phyloP scores from a whole-genome alignment of 2,797 vertebrate species.

The Taenioides sp. region DNA sequence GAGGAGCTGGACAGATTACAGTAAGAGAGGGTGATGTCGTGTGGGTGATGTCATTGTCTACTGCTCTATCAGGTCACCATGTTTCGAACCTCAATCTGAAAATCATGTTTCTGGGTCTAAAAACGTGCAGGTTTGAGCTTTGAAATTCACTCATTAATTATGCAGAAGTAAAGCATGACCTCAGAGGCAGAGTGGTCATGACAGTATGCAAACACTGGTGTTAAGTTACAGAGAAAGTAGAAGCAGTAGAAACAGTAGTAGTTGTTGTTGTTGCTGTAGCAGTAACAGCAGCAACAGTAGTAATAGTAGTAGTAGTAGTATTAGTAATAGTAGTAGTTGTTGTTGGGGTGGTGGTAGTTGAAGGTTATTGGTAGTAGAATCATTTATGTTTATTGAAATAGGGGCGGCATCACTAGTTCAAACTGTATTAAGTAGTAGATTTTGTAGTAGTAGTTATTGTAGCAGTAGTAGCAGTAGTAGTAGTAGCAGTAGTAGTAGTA shows the following conservation, averaged over 20 bases:
- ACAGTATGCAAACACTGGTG: too few relatives aligned
- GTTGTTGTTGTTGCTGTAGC: not conserved
- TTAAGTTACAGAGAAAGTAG: too few relatives aligned
- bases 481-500: not conserved
- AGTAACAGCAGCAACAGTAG: not conserved
- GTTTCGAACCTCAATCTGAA: not conserved
- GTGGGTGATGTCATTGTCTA: constrained; percentile 1
- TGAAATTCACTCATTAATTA: not conserved
- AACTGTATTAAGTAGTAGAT: too few relatives aligned
- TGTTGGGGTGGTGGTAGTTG: too few relatives aligned
- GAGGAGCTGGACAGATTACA: not conserved
- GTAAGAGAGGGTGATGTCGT: constrained; percentile 1
- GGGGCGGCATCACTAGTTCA: too few relatives aligned
- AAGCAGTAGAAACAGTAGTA: not conserved
- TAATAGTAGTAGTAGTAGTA: not conserved
- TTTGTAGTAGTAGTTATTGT: not conserved
- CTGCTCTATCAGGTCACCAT: not conserved
- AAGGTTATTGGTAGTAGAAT: not conserved
- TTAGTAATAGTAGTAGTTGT: too few relatives aligned
- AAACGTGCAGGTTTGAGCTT: not conserved
- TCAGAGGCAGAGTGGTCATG: too few relatives aligned
- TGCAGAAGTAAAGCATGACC: not conserved
- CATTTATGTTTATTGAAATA: too few relatives aligned
- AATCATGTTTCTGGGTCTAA: not conserved
- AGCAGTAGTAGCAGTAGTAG: not conserved